Percentiles rank a stretch among this genome's conserved stretches.
Conservation (phyloP, 2,888 invertebrate species). For the Diabrotica balteata region DNA sequence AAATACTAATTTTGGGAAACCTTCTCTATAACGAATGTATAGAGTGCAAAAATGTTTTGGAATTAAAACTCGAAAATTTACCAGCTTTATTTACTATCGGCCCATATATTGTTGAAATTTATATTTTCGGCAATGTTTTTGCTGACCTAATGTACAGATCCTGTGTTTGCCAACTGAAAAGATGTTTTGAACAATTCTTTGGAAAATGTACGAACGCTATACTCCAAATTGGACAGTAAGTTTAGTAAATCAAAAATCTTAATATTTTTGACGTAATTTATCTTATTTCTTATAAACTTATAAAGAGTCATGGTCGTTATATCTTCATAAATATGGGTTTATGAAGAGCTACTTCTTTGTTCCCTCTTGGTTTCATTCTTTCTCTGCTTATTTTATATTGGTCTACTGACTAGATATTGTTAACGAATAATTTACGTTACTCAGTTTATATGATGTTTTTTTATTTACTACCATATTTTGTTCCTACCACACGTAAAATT, state of each 20-base stretch:
- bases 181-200: slow-evolving; percentile 64
- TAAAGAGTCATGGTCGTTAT: no score
- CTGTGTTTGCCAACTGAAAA: slow-evolving; percentile 62
- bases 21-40: slow-evolving; percentile 65
- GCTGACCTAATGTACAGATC: slow-evolving; percentile 61
- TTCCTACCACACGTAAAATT: no score
- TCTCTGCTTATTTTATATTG: no score
- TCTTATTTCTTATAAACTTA: no score
- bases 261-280: no score
- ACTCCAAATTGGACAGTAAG: slow-evolving; percentile 64
- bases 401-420: no score
- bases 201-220: slow-evolving; percentile 61
- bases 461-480: no score
- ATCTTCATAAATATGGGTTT: no score
- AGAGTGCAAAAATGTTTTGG: slow-evolving; percentile 61
- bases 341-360: no score
- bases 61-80: slow-evolving; percentile 64
- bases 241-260: background rate
- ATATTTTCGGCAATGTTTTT: slow-evolving; percentile 65
- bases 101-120: slow-evolving; percentile 66
- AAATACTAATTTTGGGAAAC: slow-evolving; percentile 67
- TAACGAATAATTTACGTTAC: no score
- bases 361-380: no score
- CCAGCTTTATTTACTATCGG: slow-evolving; percentile 67
- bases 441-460: no score